Percentiles rank a stretch among this genome's conserved stretches.
phyloP scores from a whole-genome alignment of 2,888 invertebrate species.

The Leptopilina myrica region DNA sequence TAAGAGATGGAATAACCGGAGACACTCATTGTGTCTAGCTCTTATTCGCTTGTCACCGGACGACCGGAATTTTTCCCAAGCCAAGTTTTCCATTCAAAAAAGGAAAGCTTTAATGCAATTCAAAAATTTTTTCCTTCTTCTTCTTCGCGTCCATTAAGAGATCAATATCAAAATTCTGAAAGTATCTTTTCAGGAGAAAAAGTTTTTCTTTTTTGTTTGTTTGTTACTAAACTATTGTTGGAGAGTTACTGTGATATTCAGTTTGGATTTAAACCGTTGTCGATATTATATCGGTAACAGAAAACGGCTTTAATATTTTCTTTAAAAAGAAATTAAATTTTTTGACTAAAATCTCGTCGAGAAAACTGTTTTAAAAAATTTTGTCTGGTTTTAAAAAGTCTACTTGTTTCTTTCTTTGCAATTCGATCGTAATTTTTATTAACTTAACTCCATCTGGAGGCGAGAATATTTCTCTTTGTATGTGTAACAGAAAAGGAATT shows the following conservation, averaged over 20 bases:
- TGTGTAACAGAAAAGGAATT: too few species aligned
- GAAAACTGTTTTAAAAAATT: background rate
- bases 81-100: conserved; percentile 57
- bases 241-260: too few species aligned
- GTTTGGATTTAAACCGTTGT: too few species aligned
- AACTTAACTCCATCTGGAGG: too few species aligned
- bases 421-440: too few species aligned
- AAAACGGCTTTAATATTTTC: background rate
- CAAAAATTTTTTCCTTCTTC: conserved; percentile 49
- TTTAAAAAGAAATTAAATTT: background rate
- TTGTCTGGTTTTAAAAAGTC: too few species aligned
- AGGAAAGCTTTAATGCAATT: conserved; percentile 53
- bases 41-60: conserved; percentile 59
- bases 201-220: background rate
- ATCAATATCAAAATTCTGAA: conserved; percentile 19
- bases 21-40: conserved; percentile 61
- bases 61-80: conserved; percentile 55
- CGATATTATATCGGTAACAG: background rate
- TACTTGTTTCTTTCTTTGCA: too few species aligned
- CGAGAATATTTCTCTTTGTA: too few species aligned
- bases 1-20: conserved; percentile 57
- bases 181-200: background rate
- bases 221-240: too few species aligned
- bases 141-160: conserved; percentile 41
- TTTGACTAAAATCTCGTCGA: too few species aligned